A percentile compares a stretch with the other conserved stretches of the same genome.
Evolutionary conservation across 2,113 vertebrate species (phyloP).

Genomic region (Ailurus styani): DNA sequence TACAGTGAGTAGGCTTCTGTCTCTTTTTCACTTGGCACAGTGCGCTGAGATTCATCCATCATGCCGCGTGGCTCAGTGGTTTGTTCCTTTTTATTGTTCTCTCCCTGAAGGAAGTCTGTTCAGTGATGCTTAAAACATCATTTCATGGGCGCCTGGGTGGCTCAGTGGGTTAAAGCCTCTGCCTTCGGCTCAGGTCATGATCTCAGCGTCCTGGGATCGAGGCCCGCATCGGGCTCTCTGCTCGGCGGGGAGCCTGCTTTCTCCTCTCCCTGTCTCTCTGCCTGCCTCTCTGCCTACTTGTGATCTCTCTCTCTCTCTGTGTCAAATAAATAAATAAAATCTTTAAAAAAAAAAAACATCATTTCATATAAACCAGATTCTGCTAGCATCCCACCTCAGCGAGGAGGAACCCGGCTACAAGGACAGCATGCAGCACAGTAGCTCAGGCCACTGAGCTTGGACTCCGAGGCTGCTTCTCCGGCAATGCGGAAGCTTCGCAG

Average conservation of each 20-base stretch:
- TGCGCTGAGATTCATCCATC: accelerated
- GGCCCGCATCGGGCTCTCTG: too few species aligned
- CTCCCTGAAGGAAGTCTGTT: not conserved
- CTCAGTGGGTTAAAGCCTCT: too few species aligned
- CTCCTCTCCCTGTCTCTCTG: too few species aligned
- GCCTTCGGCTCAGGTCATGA: too few species aligned
- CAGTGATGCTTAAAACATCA: not conserved
- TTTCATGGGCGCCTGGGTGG: too few species aligned
- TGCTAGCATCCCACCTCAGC: not conserved
- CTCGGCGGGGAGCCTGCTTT: too few species aligned
- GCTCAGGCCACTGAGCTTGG: not conserved
- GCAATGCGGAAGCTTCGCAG: not conserved
- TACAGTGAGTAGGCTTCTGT: accelerated
- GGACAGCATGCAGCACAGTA: accelerated
- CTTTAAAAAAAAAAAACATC: too few species aligned
- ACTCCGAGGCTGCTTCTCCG: not conserved
- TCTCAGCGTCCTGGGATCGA: too few species aligned
- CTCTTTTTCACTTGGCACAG: not conserved
- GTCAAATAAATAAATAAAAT: too few species aligned
- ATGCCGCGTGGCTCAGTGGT: accelerated
- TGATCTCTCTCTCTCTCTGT: too few species aligned
- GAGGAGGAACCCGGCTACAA: not conserved
- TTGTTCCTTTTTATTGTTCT: not conserved
- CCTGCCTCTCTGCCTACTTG: too few species aligned
- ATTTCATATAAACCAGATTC: too few species aligned